Conservation (phyloP, 2,888 invertebrate genomes). For the Sarcophaga variegata region DNA sequence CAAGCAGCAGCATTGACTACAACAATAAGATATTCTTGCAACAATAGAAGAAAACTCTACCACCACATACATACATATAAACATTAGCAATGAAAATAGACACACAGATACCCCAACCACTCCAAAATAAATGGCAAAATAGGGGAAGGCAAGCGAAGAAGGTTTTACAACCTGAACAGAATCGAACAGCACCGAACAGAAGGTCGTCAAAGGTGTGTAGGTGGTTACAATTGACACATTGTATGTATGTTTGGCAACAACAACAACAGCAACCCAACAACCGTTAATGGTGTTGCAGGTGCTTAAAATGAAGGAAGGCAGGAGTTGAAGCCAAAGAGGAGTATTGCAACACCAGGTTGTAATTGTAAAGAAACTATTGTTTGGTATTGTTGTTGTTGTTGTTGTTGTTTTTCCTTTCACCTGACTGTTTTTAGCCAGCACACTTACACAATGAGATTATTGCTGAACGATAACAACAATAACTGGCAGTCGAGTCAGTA, state of each 20-base stretch:
- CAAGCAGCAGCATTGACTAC: background rate
- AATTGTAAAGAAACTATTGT: slow-evolving; percentile 63
- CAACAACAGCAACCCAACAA: background rate
- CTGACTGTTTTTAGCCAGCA: slow-evolving; percentile 54
- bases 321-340: background rate
- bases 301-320: background rate
- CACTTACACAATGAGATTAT: slow-evolving; percentile 45
- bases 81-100: slow-evolving; percentile 49
- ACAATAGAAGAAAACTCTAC: slow-evolving; percentile 26
- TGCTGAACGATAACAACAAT: slow-evolving; percentile 60
- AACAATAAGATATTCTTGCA: slow-evolving; percentile 25
- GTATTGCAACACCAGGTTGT: slow-evolving; percentile 5
- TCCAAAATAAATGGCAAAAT: slow-evolving; percentile 14
- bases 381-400: slow-evolving; percentile 12
- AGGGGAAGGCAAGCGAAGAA: background rate
- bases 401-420: slow-evolving; percentile 11
- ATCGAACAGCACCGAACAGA: slow-evolving; percentile 24
- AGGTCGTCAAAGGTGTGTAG: slow-evolving; percentile 51
- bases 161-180: background rate
- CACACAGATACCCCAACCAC: slow-evolving; percentile 19
- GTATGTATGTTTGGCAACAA: slow-evolving; percentile 45
- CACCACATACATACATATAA: slow-evolving; percentile 12
- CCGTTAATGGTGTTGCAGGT: background rate
- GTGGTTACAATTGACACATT: slow-evolving; percentile 66
- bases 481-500: background rate